Conservation (phyloP, 2,113 vertebrate species). For the Murina feae region DNA sequence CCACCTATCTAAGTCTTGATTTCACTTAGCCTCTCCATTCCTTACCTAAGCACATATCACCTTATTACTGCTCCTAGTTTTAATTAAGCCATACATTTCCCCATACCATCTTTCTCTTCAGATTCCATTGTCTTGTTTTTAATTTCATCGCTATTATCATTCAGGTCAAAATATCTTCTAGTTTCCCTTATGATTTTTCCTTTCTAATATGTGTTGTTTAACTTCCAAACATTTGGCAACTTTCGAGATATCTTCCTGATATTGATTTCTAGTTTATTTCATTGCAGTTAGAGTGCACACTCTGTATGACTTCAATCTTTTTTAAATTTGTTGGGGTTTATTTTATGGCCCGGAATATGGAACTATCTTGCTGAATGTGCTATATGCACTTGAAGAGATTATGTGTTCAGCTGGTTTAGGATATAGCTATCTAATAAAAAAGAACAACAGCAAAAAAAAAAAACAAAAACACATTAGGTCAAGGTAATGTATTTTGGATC, state of each 20-base stretch:
- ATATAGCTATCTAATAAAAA: not conserved
- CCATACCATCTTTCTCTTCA: not conserved
- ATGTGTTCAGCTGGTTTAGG: not conserved
- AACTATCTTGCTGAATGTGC: not conserved
- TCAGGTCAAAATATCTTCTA: slow-evolving; percentile 19
- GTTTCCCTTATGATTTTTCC: not conserved
- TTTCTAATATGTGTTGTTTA: not conserved
- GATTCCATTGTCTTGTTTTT: not conserved
- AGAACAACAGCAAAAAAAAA: no score
- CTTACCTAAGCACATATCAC: not conserved
- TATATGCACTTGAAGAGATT: not conserved
- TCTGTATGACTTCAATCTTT: not conserved
- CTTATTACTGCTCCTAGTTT: not conserved
- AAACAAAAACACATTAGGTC: not conserved
- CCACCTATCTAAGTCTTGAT: not conserved
- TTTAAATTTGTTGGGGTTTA: not conserved
- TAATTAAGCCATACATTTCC: not conserved
- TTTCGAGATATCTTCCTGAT: not conserved
- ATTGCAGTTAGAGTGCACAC: not conserved
- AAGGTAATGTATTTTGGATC: not conserved
- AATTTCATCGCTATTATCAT: not conserved
- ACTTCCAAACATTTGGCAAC: slow-evolving; percentile 1
- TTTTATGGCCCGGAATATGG: not conserved
- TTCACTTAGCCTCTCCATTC: not conserved
- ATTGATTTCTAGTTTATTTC: slow-evolving; percentile 3